Percentiles rank a stretch among this genome's conserved stretches.
Conservation (phyloP, 2,888 invertebrate genomes). For the Litoditis marina region DNA sequence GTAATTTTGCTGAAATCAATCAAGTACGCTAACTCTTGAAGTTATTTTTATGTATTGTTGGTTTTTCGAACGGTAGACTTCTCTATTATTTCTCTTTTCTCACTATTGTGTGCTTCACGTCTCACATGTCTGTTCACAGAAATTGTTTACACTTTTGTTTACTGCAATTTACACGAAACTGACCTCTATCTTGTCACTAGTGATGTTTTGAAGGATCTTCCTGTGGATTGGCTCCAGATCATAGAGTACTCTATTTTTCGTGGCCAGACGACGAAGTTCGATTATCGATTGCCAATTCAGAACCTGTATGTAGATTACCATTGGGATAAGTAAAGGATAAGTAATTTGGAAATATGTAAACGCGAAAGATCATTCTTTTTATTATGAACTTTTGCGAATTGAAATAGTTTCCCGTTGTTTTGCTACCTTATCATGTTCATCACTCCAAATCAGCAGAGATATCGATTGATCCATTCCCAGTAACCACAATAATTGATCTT, state of each 20-base stretch:
- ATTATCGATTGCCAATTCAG: conserved; percentile 40
- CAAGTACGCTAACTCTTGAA: too few species aligned
- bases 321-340: background rate
- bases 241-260: conserved; percentile 47
- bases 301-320: conserved; percentile 20
- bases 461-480: conserved; percentile 52
- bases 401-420: too few species aligned
- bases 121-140: too few species aligned
- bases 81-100: too few species aligned
- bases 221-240: conserved; percentile 41
- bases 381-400: too few species aligned
- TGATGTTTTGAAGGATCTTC: conserved; percentile 33
- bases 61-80: too few species aligned
- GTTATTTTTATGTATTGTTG: too few species aligned
- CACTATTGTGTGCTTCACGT: too few species aligned
- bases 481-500: conserved; percentile 57
- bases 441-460: conserved; percentile 54
- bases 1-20: too few species aligned
- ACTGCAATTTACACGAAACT: background rate
- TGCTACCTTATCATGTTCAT: conserved; percentile 47
- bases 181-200: conserved; percentile 35
- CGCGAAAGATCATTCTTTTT: too few species aligned
- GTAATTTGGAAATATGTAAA: too few species aligned
- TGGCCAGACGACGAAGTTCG: conserved; percentile 36
- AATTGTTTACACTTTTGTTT: background rate